phyloP scores from a whole-genome alignment of 92 coral and sea anemone genomes.

The Palythoa grandiflora region DNA sequence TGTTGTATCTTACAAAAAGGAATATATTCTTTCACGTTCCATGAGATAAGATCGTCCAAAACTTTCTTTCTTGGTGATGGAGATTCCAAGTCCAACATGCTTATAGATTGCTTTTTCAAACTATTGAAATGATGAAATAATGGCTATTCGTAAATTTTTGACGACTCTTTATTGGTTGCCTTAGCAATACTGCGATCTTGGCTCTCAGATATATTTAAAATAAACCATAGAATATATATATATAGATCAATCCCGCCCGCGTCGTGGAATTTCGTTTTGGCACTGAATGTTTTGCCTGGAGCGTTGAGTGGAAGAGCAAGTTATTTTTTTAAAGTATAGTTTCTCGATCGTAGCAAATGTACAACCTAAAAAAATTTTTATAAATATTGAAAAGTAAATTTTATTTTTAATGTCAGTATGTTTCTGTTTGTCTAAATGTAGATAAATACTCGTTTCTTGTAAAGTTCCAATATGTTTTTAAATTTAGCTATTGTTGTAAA shows the following conservation, averaged over 20 bases:
- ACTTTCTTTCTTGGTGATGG: not conserved
- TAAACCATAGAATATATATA: not conserved
- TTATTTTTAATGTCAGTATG: not conserved
- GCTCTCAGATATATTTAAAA: not conserved
- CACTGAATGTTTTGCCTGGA: not conserved
- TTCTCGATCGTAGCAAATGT: slow-evolving; percentile 12
- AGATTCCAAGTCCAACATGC: not conserved
- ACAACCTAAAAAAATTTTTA: not conserved
- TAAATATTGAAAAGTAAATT: slow-evolving; percentile 17
- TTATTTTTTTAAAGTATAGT: not conserved
- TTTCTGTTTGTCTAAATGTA: not conserved
- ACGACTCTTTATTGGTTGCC: slow-evolving; percentile 11
- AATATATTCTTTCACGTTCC: not conserved
- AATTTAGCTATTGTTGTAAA: not conserved
- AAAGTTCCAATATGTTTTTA: not conserved
- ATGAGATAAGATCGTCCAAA: slow-evolving; percentile 13
- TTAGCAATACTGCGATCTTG: not conserved
- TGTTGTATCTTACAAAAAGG: not conserved
- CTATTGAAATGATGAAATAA: not conserved
- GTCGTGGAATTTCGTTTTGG: not conserved
- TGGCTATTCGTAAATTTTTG: slow-evolving; percentile 9
- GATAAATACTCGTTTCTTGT: not conserved
- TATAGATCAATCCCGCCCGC: not conserved
- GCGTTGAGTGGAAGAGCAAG: not conserved
- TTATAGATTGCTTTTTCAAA: not conserved